Evolutionary conservation across 2,797 vertebrate species (phyloP).

Genomic region (Buphagus erythrorhynchus): DNA sequence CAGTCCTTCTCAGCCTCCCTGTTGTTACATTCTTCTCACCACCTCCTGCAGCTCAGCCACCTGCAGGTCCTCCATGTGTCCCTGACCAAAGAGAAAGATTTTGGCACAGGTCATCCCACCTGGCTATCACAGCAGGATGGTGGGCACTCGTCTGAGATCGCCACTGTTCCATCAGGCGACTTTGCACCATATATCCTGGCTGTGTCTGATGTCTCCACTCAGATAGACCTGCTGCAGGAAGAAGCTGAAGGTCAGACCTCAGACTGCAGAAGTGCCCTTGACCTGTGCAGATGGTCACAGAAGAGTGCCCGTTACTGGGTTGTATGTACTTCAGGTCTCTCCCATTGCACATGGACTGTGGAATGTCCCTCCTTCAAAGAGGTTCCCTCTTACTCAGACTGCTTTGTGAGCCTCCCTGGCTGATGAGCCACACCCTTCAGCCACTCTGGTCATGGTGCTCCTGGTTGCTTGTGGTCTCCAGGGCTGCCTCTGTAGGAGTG

Average conservation of each 20-base stretch:
- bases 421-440: not conserved
- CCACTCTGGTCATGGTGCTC: not conserved
- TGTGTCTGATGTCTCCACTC: not conserved
- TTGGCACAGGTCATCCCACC: not conserved
- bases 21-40: not conserved
- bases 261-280: not conserved
- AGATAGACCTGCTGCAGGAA: not conserved
- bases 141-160: not conserved
- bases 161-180: rapidly evolving
- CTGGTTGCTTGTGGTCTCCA: rapidly evolving
- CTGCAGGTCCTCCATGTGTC: not conserved
- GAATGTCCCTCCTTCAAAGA: not conserved
- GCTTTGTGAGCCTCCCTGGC: not conserved
- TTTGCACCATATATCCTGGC: not conserved
- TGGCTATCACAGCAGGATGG: not conserved
- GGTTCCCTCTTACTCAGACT: not conserved
- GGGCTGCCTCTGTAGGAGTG: not conserved
- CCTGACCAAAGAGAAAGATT: not conserved
- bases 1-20: not conserved
- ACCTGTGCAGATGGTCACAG: not conserved
- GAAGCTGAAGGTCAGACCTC: not conserved
- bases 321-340: too few relatives aligned
- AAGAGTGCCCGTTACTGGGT: not conserved
- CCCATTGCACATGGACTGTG: rapidly evolving
- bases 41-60: not conserved